A percentile compares a stretch with the other conserved stretches of the same genome.
Conservation (phyloP, 1,140 invertebrate species). For the Stegodyphus dumicola region DNA sequence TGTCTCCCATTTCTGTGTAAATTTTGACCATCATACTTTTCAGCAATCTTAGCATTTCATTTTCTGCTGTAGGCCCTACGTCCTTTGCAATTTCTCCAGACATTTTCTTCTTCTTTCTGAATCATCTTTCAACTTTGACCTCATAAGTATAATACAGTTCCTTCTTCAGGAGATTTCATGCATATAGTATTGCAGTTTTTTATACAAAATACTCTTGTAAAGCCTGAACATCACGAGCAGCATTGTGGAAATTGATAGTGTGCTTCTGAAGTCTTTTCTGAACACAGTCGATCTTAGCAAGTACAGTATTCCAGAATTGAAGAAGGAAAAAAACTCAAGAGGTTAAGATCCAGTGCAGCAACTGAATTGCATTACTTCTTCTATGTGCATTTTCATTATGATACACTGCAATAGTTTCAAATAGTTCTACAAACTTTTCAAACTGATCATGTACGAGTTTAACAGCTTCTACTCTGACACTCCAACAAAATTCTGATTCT, state of each 20-base stretch:
- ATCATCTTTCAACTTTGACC: neutral
- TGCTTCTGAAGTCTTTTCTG: neutral
- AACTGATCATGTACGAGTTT: neutral
- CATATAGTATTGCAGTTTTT: neutral
- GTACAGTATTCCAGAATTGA: neutral
- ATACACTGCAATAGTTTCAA: neutral
- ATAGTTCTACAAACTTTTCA: neutral
- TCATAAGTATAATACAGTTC: too few relatives aligned
- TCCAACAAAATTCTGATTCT: neutral
- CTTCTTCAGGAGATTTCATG: too few relatives aligned
- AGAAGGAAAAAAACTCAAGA: neutral
- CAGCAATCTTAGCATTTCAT: neutral
- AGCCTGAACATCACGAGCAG: neutral
- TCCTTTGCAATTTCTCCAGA: neutral
- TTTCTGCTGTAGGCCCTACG: neutral
- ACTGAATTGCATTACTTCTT: neutral
- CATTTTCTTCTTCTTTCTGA: neutral
- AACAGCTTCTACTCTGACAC: neutral
- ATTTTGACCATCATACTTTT: neutral
- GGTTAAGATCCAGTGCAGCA: neutral
- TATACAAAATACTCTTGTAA: neutral
- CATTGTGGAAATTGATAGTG: neutral
- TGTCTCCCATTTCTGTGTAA: neutral
- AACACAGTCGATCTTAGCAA: neutral
- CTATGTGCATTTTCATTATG: neutral